phyloP scores from a whole-genome alignment of 1,140 invertebrate species.

The Diuraphis noxia region DNA sequence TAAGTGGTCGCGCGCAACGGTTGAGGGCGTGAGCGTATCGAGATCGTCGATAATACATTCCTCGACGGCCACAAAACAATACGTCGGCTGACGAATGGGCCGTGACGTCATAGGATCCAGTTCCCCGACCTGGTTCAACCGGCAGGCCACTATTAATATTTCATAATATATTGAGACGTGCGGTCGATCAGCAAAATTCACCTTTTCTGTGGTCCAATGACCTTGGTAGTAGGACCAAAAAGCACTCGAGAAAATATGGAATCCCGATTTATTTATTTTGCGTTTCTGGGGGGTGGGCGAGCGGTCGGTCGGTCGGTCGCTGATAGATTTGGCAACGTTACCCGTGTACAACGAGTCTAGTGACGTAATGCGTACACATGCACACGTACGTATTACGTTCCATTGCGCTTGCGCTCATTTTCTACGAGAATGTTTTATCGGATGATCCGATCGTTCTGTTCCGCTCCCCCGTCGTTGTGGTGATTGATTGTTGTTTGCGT shows the following conservation, averaged over 20 bases:
- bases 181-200: not conserved
- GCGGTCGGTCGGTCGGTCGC: not conserved
- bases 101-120: constrained; percentile 42
- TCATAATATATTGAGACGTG: not conserved
- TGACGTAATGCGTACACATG: constrained; percentile 12
- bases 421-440: not conserved
- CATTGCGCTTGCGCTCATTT: not conserved
- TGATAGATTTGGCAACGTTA: constrained; percentile 31
- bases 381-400: not conserved
- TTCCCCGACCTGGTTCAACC: constrained; percentile 49
- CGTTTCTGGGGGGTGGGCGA: not conserved
- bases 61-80: not conserved
- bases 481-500: not conserved
- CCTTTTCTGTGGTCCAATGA: not conserved
- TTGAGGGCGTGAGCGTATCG: not conserved
- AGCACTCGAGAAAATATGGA: not conserved
- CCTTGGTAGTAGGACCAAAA: not conserved
- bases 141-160: not conserved
- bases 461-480: not conserved
- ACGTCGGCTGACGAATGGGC: not conserved
- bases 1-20: not conserved
- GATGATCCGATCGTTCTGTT: not conserved
- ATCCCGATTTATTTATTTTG: not conserved
- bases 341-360: not conserved
- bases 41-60: not conserved